Evolutionary conservation across 2,888 invertebrate species (phyloP).

Genomic region (Lordiphosa andalusiaca): DNA sequence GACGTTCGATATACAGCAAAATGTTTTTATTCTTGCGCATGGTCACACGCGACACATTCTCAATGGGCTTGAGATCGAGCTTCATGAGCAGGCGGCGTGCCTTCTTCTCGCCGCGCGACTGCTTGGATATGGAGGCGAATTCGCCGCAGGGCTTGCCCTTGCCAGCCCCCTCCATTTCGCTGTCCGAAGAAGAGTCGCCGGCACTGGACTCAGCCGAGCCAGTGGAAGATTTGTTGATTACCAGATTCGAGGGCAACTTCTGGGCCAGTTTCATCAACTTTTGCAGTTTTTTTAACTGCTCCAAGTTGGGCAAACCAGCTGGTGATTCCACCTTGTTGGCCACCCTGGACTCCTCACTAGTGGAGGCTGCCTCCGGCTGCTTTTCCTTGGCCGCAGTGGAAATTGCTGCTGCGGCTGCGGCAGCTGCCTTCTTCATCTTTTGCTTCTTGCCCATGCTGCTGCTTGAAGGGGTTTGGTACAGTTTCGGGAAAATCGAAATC

Average conservation of each 20-base stretch:
- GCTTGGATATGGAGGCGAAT: slow-evolving; percentile 2
- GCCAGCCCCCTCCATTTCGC: slow-evolving; percentile 15
- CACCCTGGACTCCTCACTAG: background rate
- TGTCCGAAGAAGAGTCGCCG: slow-evolving; percentile 14
- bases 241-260: slow-evolving; percentile 4
- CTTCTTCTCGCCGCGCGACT: slow-evolving; percentile 57
- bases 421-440: slow-evolving; percentile 32
- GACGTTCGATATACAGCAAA: slow-evolving; percentile 45
- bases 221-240: background rate
- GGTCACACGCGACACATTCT: slow-evolving; percentile 48
- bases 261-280: slow-evolving; percentile 24
- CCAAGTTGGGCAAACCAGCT: background rate
- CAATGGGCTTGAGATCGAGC: slow-evolving; percentile 41
- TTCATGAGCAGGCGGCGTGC: slow-evolving; percentile 56
- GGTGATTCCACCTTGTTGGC: background rate
- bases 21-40: slow-evolving; percentile 55
- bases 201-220: background rate
- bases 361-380: background rate
- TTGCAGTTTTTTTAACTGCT: slow-evolving; percentile 1
- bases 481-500: slow-evolving; percentile 11
- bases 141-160: background rate
- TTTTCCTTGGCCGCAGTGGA: background rate
- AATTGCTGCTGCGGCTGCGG: background rate
- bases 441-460: slow-evolving; percentile 43
- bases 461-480: background rate